phyloP scores from a whole-genome alignment of 2,113 vertebrate genomes.

The Oriolus oriolus region DNA sequence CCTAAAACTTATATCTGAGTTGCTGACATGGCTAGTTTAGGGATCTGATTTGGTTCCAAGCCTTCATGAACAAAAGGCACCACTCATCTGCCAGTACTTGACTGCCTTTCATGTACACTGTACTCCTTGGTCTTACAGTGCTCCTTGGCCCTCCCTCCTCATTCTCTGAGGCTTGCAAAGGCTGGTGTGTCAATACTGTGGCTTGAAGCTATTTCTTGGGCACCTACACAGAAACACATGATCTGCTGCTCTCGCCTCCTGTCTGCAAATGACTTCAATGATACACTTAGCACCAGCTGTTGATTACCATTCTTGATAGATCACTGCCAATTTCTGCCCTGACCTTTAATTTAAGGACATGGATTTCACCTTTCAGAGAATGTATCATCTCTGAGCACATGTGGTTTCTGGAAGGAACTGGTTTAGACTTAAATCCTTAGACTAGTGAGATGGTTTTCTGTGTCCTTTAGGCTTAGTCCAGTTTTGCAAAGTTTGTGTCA shows the following conservation, averaged over 20 bases:
- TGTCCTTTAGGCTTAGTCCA: not conserved
- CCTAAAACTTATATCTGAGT: not conserved
- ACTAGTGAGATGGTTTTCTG: not conserved
- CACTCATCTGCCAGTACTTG: not conserved
- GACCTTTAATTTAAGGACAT: not conserved
- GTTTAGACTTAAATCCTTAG: not conserved
- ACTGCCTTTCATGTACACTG: not conserved
- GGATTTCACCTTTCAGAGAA: not conserved
- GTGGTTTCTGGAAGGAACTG: not conserved
- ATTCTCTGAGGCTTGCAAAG: not conserved
- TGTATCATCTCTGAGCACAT: not conserved
- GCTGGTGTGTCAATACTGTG: rapidly evolving
- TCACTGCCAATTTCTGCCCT: not conserved
- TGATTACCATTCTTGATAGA: not conserved
- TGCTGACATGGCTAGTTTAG: not conserved
- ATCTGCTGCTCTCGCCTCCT: not conserved
- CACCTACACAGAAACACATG: not conserved
- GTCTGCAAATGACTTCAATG: not conserved
- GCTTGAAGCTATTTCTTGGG: not conserved
- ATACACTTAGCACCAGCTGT: not conserved
- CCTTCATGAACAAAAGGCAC: not conserved
- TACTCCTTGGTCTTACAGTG: not conserved
- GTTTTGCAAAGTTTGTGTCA: not conserved
- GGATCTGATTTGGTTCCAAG: not conserved
- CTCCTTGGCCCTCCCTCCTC: not conserved